These are phyloP conservation scores for Callipepla squamata DNA, from an alignment of 2,113 vertebrate genomes.

Conservation along the genomic window DNA sequence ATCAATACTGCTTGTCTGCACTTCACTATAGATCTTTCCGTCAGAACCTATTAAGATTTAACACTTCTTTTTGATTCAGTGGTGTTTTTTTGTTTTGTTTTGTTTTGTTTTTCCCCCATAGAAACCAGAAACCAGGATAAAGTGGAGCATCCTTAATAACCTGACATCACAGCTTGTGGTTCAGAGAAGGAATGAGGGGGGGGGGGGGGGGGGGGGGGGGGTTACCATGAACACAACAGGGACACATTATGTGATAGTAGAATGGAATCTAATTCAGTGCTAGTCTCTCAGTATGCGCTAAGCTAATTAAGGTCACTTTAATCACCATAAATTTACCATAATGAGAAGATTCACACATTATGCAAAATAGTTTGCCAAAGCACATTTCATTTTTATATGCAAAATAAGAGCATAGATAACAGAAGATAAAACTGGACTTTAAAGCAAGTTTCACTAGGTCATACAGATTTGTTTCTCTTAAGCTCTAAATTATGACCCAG, in stretches of 20 bases:
- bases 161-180: slow-evolving; percentile 44
- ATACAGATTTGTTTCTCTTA: not conserved
- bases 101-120: not conserved
- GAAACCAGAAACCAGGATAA: slow-evolving; percentile 44
- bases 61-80: slow-evolving; percentile 50
- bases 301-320: slow-evolving; percentile 23
- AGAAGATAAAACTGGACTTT: not conserved
- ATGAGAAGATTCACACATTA: not conserved
- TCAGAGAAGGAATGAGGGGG: slow-evolving; percentile 1
- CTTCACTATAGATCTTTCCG: slow-evolving; percentile 34
- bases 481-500: not conserved
- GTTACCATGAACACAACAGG: slow-evolving; percentile 21
- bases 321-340: not conserved
- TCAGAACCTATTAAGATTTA: slow-evolving; percentile 47
- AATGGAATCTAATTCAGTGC: not conserved
- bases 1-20: not conserved
- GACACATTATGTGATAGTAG: not conserved
- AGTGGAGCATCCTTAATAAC: slow-evolving; percentile 37
- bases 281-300: not conserved
- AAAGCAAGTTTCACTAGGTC: not conserved
- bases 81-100: not conserved
- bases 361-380: not conserved
- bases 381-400: not conserved
- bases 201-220: slow-evolving; percentile 20
- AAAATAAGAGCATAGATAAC: not conserved